Percentiles rank a stretch among this genome's conserved stretches.
Conservation (phyloP, 2,797 vertebrate genomes). For the Sciurus carolinensis region DNA sequence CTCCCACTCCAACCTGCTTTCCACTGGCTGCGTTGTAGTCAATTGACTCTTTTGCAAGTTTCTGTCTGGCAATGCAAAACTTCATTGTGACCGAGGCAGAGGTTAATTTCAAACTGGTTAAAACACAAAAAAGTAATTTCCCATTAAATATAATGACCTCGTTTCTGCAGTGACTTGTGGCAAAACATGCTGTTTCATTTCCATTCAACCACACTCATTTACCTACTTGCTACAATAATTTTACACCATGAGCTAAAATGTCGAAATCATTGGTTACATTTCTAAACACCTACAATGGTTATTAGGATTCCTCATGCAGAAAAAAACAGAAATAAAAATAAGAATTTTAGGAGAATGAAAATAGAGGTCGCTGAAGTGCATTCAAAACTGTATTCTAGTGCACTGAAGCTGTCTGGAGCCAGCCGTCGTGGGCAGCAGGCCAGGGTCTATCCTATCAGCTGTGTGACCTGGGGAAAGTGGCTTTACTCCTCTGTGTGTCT, state of each 20-base stretch:
- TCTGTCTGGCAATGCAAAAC: not conserved
- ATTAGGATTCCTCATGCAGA: conserved; percentile 78
- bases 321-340: conserved; percentile 81
- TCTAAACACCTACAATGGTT: conserved; percentile 24
- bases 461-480: not conserved
- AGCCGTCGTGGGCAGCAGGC: not conserved
- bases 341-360: conserved; percentile 67
- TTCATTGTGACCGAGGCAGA: conserved; percentile 73
- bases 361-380: not conserved
- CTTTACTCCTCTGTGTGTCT: not conserved
- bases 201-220: conserved; percentile 66
- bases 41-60: not conserved
- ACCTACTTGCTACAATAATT: conserved; percentile 73
- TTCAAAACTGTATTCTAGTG: not conserved
- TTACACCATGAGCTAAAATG: conserved; percentile 65
- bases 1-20: not conserved
- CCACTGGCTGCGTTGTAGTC: not conserved
- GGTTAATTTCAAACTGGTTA: conserved; percentile 74
- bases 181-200: conserved; percentile 55
- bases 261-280: conserved; percentile 56
- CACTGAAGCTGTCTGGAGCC: not conserved
- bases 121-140: conserved; percentile 71
- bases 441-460: not conserved
- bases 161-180: conserved; percentile 70
- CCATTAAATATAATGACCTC: conserved; percentile 71